These are phyloP conservation scores for Rhinoderma darwinii DNA, from an alignment of 2,113 vertebrate species.

Conservation along the genomic window DNA sequence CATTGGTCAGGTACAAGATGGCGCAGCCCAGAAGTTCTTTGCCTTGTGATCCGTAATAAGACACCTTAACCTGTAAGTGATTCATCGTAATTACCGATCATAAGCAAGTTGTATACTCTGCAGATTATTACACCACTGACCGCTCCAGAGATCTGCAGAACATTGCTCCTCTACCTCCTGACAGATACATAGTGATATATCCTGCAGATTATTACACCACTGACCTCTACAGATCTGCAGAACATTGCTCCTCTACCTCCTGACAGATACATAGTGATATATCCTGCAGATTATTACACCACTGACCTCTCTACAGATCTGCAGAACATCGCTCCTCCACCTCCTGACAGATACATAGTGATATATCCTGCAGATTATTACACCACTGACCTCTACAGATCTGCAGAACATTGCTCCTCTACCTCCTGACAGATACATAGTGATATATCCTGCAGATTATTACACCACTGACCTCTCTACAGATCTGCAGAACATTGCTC, in stretches of 20 bases:
- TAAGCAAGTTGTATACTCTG: neutral
- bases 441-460: neutral
- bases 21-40: slow-evolving; percentile 61
- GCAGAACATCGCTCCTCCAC: neutral
- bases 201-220: neutral
- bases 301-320: neutral
- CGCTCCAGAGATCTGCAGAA: neutral
- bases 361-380: neutral
- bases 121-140: neutral
- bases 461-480: neutral
- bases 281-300: no score
- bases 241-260: neutral
- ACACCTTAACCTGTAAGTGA: slow-evolving; percentile 70
- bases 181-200: neutral
- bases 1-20: slow-evolving; percentile 71
- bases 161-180: neutral
- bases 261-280: neutral
- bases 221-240: neutral
- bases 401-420: neutral
- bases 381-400: neutral
- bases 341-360: neutral
- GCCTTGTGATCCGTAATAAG: slow-evolving; percentile 64
- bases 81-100: neutral
- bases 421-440: neutral
- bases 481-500: neutral